Percentiles rank a stretch among this genome's conserved stretches.
Evolutionary conservation across 2,888 invertebrate species (phyloP).

Genomic region (Petrophora chlorosata): DNA sequence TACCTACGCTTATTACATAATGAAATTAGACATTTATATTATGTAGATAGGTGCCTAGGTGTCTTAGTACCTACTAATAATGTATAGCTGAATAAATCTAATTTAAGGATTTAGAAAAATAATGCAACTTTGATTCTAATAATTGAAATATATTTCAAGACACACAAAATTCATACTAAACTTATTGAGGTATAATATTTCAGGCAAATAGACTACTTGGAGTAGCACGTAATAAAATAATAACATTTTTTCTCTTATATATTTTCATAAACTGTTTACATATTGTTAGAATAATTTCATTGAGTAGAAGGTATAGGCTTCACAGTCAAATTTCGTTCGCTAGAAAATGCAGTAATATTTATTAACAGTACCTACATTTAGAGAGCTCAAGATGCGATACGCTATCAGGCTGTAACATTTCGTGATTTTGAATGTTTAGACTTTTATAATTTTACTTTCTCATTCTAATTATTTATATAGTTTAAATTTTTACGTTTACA

Average conservation of each 20-base stretch:
- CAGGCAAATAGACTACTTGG: slow-evolving; percentile 73
- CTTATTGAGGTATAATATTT: slow-evolving; percentile 80
- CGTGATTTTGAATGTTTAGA: slow-evolving; percentile 57
- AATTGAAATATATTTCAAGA: slow-evolving; percentile 77
- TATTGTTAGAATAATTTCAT: slow-evolving; percentile 53
- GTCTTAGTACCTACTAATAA: no score
- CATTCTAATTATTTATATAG: slow-evolving; percentile 26
- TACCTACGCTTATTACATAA: no score
- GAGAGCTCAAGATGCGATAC: slow-evolving; percentile 60
- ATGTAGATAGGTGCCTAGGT: no score
- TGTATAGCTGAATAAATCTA: no score
- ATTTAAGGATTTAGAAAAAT: slow-evolving; percentile 44
- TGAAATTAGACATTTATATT: no score
- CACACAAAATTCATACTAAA: slow-evolving; percentile 77
- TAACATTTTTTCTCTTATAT: slow-evolving; percentile 49
- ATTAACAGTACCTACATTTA: slow-evolving; percentile 45
- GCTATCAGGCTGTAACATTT: slow-evolving; percentile 49
- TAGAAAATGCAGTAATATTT: slow-evolving; percentile 60
- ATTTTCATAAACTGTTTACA: slow-evolving; percentile 53
- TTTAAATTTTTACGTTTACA: slow-evolving; percentile 44
- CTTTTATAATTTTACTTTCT: slow-evolving; percentile 42
- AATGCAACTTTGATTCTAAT: slow-evolving; percentile 63
- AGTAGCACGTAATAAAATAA: slow-evolving; percentile 68
- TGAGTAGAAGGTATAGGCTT: slow-evolving; percentile 50
- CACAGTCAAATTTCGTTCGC: slow-evolving; percentile 55